Evolutionary conservation across 2,888 invertebrate species (phyloP).

Genomic region (Synanthedon vespiformis): DNA sequence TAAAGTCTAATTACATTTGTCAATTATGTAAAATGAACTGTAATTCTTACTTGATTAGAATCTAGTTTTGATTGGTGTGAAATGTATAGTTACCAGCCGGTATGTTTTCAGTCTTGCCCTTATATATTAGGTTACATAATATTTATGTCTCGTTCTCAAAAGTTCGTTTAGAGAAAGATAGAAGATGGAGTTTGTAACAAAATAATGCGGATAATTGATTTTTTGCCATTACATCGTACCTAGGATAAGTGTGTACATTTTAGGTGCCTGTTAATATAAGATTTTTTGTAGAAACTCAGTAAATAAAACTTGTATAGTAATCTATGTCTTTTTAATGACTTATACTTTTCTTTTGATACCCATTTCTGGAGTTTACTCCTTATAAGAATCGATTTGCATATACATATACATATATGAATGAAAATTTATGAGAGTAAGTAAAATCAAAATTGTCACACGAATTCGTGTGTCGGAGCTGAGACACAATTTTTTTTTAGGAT

Average conservation of each 20-base stretch:
- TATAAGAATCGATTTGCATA: too few species aligned
- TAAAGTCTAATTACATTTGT: too few species aligned
- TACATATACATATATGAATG: too few species aligned
- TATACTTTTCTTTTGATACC: too few species aligned
- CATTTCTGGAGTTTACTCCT: too few species aligned
- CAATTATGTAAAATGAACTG: too few species aligned
- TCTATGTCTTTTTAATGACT: too few species aligned
- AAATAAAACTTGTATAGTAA: constrained; percentile 26
- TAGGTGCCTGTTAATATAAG: constrained; percentile 64
- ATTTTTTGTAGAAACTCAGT: constrained; percentile 54
- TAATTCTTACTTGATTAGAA: background rate
- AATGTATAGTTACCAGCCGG: constrained; percentile 44
- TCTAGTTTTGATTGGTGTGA: constrained; percentile 6
- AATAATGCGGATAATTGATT: constrained; percentile 42
- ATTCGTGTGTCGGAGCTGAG: too few species aligned
- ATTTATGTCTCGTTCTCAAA: constrained; percentile 49
- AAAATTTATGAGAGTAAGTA: too few species aligned
- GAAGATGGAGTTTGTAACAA: constrained; percentile 26
- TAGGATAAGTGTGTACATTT: constrained; percentile 67
- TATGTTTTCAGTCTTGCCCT: constrained; percentile 43
- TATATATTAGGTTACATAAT: constrained; percentile 48
- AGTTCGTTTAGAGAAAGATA: constrained; percentile 30
- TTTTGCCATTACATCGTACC: constrained; percentile 64
- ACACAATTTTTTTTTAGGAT: too few species aligned
- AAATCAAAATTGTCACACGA: too few species aligned